Evolutionary conservation across 2,113 vertebrate genomes (phyloP).

Genomic region (Pavo muticus): DNA sequence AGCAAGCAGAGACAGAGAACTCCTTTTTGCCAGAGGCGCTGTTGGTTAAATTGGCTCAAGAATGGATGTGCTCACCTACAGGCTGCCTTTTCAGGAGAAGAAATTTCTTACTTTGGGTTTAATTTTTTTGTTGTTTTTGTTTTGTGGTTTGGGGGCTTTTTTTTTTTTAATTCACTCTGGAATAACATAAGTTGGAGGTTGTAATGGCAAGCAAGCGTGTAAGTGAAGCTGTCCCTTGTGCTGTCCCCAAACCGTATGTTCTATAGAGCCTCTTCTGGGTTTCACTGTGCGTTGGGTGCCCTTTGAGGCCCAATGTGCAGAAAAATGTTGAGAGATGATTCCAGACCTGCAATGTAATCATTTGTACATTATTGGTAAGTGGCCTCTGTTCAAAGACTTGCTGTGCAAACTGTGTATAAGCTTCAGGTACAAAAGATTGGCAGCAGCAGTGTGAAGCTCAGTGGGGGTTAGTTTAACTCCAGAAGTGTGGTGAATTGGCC

Average conservation of each 20-base stretch:
- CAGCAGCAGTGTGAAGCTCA: background rate
- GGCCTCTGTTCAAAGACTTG: background rate
- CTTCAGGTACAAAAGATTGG: background rate
- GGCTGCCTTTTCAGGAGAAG: background rate
- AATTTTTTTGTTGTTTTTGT: no score
- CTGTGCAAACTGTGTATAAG: background rate
- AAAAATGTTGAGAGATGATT: background rate
- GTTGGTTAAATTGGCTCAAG: background rate
- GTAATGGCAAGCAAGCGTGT: background rate
- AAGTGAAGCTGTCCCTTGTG: background rate
- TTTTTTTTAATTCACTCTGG: background rate
- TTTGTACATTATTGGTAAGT: background rate
- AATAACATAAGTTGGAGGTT: background rate
- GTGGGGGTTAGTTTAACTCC: background rate
- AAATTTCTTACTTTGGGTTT: background rate
- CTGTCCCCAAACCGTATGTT: background rate
- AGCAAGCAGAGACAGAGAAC: background rate
- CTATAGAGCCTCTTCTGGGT: background rate
- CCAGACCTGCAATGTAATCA: background rate
- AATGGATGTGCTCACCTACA: rapidly evolving
- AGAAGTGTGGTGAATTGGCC: background rate
- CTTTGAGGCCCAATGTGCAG: background rate
- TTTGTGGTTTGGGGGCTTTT: no score
- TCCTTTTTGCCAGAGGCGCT: background rate
- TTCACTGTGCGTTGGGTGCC: background rate